Percentiles rank a stretch among this genome's conserved stretches.
phyloP scores from a whole-genome alignment of 2,888 invertebrate species.

The Phragmatobia fuliginosa region DNA sequence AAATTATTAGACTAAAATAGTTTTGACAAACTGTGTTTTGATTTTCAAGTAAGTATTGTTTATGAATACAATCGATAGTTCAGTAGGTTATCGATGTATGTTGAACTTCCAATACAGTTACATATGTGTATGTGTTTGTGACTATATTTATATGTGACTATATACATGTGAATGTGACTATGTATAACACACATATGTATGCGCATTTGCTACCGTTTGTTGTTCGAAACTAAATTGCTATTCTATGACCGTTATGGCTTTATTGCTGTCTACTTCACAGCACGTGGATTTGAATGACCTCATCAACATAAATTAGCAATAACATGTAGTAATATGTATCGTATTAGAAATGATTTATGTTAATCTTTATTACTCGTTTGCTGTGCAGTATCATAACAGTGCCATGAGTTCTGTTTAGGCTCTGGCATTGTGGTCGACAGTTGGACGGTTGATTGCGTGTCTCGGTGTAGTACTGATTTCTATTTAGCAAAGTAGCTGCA shows the following conservation, averaged over 20 bases:
- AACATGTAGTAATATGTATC: constrained; percentile 16
- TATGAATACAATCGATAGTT: neutral
- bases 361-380: constrained; percentile 14
- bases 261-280: constrained; percentile 9
- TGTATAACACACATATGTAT: neutral
- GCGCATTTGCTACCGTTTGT: neutral
- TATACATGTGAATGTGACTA: neutral
- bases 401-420: constrained; percentile 21
- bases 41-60: neutral
- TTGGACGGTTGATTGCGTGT: constrained; percentile 31
- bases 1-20: neutral
- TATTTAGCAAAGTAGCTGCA: constrained; percentile 19
- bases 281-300: constrained; percentile 5
- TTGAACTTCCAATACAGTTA: neutral
- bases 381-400: constrained; percentile 10
- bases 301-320: constrained; percentile 23
- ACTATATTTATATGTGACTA: neutral
- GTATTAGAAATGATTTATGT: constrained; percentile 15
- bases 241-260: neutral
- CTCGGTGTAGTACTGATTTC: constrained; percentile 12
- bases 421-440: constrained; percentile 18
- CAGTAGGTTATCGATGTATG: neutral
- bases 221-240: neutral
- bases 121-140: neutral
- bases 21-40: neutral